phyloP scores from a whole-genome alignment of 2,797 vertebrate genomes.

The Cercopithecus neglectus region DNA sequence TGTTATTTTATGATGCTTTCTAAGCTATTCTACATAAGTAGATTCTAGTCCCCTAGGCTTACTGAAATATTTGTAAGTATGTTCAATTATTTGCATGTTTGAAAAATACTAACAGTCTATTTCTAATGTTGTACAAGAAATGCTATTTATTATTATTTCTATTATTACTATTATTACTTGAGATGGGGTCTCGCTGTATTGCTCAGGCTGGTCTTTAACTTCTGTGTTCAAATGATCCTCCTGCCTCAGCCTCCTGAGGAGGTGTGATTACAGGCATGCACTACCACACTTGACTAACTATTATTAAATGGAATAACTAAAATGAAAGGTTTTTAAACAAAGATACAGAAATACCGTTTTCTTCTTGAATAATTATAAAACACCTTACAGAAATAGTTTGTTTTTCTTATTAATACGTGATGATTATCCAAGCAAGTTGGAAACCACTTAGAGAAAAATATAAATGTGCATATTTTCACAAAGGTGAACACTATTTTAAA shows the following conservation, averaged over 20 bases:
- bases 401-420: background rate
- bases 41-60: background rate
- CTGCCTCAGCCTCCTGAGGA: background rate
- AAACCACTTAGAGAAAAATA: background rate
- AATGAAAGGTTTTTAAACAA: background rate
- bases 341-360: background rate
- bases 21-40: background rate
- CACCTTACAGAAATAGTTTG: background rate
- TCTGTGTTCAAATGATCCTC: background rate
- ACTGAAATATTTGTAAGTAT: background rate
- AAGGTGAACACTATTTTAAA: background rate
- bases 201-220: too few relatives aligned
- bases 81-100: background rate
- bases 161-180: background rate
- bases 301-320: background rate
- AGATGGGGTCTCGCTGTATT: too few relatives aligned
- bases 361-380: background rate
- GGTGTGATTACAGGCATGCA: background rate
- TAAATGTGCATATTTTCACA: background rate
- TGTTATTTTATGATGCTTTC: background rate
- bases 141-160: background rate
- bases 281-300: background rate
- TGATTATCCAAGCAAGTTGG: background rate
- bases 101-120: background rate
- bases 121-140: background rate